Conservation (phyloP, 2,113 vertebrate genomes). For the Chunga burmeisteri region DNA sequence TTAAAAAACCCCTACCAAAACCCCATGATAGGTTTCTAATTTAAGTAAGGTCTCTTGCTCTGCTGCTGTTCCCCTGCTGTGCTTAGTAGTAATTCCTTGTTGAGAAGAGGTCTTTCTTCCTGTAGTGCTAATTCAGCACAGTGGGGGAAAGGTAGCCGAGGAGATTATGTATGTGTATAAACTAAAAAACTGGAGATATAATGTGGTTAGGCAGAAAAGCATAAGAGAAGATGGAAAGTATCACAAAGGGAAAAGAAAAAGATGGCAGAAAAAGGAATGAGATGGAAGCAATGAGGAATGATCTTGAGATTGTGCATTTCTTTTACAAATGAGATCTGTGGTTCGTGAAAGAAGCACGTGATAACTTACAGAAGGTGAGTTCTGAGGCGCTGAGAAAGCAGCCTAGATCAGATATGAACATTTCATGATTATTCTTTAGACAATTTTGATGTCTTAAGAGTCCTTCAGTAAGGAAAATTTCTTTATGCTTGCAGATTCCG, state of each 20-base stretch:
- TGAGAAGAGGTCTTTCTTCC: background rate
- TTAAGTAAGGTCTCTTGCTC: background rate
- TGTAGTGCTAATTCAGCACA: conserved; percentile 24
- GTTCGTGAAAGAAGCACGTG: background rate
- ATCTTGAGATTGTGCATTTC: background rate
- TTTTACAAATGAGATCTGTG: background rate
- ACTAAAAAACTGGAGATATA: background rate
- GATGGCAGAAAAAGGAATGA: background rate
- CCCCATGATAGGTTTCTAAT: background rate
- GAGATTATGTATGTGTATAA: background rate
- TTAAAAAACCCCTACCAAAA: background rate
- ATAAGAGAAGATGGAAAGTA: background rate
- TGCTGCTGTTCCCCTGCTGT: background rate
- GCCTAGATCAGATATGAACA: background rate
- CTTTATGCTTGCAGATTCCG: background rate
- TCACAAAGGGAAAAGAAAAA: background rate
- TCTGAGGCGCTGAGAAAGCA: background rate
- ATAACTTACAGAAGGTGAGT: background rate
- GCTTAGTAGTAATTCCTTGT: background rate
- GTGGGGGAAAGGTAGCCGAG: background rate
- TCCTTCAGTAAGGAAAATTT: background rate
- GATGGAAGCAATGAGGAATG: background rate
- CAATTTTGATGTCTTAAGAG: background rate
- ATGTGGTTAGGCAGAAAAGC: background rate
- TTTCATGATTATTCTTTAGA: background rate